Evolutionary conservation across 2,113 vertebrate genomes (phyloP), one percentile per base, ranked within the genome.

Genomic region (Corythoichthys haematopterus): DNA sequence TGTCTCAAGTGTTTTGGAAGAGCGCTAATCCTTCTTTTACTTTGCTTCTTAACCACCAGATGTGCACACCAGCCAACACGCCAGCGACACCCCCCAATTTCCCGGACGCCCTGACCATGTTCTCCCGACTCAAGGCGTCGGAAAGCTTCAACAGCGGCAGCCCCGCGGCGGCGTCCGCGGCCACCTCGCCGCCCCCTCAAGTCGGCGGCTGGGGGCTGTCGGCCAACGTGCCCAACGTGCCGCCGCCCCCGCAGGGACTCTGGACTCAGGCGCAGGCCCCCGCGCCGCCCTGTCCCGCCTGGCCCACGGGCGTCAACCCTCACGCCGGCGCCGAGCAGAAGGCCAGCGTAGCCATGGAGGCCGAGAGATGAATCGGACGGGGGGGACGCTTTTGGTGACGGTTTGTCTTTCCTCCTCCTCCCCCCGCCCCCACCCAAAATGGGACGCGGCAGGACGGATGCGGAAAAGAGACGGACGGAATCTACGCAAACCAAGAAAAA

Each of bases 21-120:
- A 45, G 4, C 7, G 5, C 36, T 72, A 46, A 70, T 63, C 3
- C 0, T n/a, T 40, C 6, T 53, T 51, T 62, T 28, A 28, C 20
- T 28, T 9, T 52, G 10, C 15, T 55, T 69, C 33, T 33, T 60
- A 63, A 0, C 64, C 9, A 66, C 0, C 91, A 99, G 97, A 98
- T 99, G 97, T 97, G 97, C 88, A 96, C 96, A 87, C 96, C 96
- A 0, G 95, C 96, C 91, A 99, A 99, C 93, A 98, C 96, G 45
- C 97, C 97, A 0, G 97, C 96, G 60, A 98, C 96, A 1, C 96
- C 96, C 43, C 97, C 97, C 60, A 99, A 98, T 92, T 98, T 99
- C 84, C 97, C 96, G 0, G 96, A 99, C 0, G 92, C 97, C 15
- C 89, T 98, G 88, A 94, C 96, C 91, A 98, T 98, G 96, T 98